Percentiles rank a stretch among this genome's conserved stretches.
Conservation (phyloP, 2,113 vertebrate genomes). For the Nycticebus coucang region DNA sequence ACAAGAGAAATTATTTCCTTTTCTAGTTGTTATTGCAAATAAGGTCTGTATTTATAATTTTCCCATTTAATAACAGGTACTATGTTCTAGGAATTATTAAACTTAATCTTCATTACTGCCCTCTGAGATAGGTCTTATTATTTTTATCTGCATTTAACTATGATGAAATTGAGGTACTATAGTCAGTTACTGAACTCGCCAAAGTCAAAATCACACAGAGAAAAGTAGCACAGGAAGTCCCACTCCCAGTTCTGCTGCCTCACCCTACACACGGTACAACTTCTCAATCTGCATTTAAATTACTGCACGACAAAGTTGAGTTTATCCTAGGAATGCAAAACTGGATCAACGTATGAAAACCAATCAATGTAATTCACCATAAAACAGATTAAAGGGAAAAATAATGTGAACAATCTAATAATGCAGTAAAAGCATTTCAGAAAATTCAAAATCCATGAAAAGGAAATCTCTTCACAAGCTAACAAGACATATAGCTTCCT, state of each 20-base stretch:
- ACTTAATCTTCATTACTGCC: background rate
- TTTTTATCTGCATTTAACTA: background rate
- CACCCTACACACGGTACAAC: background rate
- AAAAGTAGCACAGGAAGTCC: background rate
- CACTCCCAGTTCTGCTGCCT: background rate
- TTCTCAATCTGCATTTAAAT: background rate
- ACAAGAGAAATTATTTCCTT: background rate
- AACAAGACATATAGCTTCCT: background rate
- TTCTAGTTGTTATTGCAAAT: background rate
- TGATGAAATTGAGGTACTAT: background rate
- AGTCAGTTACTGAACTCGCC: background rate
- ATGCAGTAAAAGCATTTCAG: background rate
- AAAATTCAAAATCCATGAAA: background rate
- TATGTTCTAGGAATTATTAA: background rate
- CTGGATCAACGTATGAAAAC: background rate
- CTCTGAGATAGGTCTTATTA: background rate
- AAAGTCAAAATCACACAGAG: background rate
- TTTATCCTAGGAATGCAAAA: background rate
- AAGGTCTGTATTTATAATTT: slow-evolving; percentile 1
- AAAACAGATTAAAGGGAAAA: background rate
- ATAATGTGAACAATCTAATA: background rate
- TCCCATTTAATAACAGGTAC: background rate
- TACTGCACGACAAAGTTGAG: background rate
- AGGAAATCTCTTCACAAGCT: background rate
- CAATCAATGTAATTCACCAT: background rate